Evolutionary conservation across 2,113 vertebrate genomes (phyloP).

Genomic region (Natator depressus): DNA sequence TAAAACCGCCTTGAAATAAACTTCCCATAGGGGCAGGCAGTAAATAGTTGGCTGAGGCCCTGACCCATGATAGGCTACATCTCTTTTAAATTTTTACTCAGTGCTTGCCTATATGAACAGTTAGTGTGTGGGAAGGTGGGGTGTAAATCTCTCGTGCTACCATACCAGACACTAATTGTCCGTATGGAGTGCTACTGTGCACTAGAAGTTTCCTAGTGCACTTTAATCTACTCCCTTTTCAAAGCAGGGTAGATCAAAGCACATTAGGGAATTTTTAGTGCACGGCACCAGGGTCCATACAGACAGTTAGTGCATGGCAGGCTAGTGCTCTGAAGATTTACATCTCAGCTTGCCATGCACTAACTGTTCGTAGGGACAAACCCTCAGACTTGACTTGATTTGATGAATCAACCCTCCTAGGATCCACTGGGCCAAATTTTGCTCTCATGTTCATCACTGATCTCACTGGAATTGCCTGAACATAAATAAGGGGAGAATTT

Average conservation of each 20-base stretch:
- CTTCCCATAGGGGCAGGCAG: background rate
- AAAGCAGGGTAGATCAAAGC: background rate
- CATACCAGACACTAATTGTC: background rate
- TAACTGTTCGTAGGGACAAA: background rate
- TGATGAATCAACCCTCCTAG: background rate
- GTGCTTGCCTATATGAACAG: background rate
- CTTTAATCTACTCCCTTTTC: background rate
- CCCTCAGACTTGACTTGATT: background rate
- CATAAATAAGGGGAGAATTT: background rate
- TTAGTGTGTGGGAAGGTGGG: background rate
- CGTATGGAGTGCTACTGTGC: background rate
- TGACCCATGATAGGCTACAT: fast-evolving
- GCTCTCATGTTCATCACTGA: fast-evolving
- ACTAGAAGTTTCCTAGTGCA: background rate
- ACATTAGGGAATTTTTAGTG: background rate
- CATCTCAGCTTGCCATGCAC: background rate
- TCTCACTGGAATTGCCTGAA: fast-evolving
- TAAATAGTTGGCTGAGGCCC: background rate
- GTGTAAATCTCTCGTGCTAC: background rate
- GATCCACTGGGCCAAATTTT: background rate
- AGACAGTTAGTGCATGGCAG: background rate
- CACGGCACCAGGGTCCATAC: background rate
- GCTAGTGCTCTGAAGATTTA: background rate
- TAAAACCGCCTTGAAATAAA: background rate
- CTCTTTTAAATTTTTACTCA: background rate